Percentiles rank a stretch among this genome's conserved stretches.
phyloP scores from a whole-genome alignment of 2,888 invertebrate species.

The Iphiclides podalirius region DNA sequence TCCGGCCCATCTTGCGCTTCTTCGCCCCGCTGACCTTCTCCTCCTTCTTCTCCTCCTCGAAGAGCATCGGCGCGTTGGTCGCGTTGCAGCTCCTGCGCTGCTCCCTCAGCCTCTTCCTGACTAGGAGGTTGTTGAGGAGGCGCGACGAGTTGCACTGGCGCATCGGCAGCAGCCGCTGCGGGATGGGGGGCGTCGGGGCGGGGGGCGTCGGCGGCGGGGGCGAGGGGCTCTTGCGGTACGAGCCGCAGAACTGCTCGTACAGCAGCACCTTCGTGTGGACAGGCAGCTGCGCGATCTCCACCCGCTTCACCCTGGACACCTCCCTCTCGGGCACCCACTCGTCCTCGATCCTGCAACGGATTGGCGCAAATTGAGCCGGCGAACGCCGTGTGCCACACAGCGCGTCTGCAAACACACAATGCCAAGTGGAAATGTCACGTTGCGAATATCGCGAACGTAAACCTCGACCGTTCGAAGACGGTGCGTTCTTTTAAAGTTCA shows the following conservation, averaged over 20 bases:
- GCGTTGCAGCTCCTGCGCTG: constrained; percentile 39
- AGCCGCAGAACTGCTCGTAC: constrained; percentile 71
- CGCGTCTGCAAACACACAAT: constrained; percentile 65
- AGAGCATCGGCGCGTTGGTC: constrained; percentile 38
- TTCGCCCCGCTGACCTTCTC: constrained; percentile 59
- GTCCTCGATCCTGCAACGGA: constrained; percentile 86
- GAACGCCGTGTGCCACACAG: constrained; percentile 55
- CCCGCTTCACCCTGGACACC: constrained; percentile 81
- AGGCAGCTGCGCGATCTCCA: constrained; percentile 77
- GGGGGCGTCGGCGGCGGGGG: constrained; percentile 26
- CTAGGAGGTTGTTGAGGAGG: constrained; percentile 52
- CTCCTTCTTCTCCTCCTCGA: constrained; percentile 36
- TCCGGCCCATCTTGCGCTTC: constrained; percentile 66
- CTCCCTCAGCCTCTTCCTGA: constrained; percentile 40
- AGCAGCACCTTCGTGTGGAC: constrained; percentile 72
- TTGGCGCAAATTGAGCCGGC: constrained; percentile 25
- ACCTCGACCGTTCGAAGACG: too few relatives aligned
- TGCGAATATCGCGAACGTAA: too few relatives aligned
- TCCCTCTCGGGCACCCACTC: constrained; percentile 91
- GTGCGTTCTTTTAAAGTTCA: too few relatives aligned
- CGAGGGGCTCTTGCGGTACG: constrained; percentile 48
- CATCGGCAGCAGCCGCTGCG: constrained; percentile 37
- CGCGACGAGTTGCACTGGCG: constrained; percentile 59
- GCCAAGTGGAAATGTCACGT: too few relatives aligned
- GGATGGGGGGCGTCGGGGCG: constrained; percentile 26